A percentile compares a stretch with the other conserved stretches of the same genome.
These are phyloP conservation scores for Galerucella pusilla DNA, from an alignment of 2,888 invertebrate species.

Conservation along the genomic window DNA sequence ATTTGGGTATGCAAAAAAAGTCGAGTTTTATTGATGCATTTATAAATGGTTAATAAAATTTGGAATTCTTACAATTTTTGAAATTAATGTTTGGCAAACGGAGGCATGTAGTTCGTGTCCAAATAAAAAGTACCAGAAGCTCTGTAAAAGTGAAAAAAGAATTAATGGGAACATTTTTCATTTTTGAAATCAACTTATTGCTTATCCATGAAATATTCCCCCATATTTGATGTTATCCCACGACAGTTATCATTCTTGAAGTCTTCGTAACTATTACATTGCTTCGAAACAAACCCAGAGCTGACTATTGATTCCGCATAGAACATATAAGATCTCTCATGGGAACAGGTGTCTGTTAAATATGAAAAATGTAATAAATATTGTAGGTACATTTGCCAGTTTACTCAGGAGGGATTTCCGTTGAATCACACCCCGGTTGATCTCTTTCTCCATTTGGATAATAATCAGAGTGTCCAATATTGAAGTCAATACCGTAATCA, in stretches of 20 bases:
- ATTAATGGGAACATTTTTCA: background rate
- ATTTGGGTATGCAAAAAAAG: no score
- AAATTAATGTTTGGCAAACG: conserved; percentile 58
- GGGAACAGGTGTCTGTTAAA: conserved; percentile 60
- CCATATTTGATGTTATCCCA: background rate
- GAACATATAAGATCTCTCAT: conserved; percentile 62
- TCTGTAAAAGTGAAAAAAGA: conserved; percentile 29
- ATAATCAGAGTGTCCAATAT: conserved; percentile 58
- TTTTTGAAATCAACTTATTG: background rate
- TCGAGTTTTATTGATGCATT: background rate
- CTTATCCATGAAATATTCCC: background rate
- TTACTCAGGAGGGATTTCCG: no score
- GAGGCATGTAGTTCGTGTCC: conserved; percentile 69
- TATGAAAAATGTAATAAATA: background rate
- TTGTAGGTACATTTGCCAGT: background rate
- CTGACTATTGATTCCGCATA: conserved; percentile 63
- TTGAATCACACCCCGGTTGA: conserved; percentile 60
- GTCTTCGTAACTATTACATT: conserved; percentile 31
- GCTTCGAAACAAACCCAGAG: conserved; percentile 39
- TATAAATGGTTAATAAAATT: background rate
- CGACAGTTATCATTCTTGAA: background rate
- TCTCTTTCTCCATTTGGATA: conserved; percentile 57
- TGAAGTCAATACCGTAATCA: conserved; percentile 37
- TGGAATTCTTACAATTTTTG: background rate
- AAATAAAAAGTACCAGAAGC: conserved; percentile 72